Conservation (phyloP, 2,113 vertebrate genomes). For the Erythrocercus mccallii region DNA sequence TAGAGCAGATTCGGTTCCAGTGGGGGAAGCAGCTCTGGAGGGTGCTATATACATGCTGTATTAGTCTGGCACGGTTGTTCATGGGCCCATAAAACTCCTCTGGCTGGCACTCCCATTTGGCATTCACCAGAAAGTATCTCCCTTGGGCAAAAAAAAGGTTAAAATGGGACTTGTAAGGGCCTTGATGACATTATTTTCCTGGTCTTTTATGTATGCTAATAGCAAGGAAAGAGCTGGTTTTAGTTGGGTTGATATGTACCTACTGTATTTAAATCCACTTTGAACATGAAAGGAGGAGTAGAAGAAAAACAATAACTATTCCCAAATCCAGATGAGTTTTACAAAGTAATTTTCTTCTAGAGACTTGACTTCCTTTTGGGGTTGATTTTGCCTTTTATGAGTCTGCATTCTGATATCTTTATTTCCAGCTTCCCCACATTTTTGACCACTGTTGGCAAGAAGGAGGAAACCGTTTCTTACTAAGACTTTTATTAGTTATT, state of each 20-base stretch:
- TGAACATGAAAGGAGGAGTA: neutral
- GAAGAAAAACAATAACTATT: neutral
- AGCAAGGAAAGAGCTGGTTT: neutral
- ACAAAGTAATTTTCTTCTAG: slow-evolving; percentile 30
- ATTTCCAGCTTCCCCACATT: slow-evolving; percentile 30
- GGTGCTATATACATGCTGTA: neutral
- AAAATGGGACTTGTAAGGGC: neutral
- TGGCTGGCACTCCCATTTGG: neutral
- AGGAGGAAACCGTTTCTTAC: slow-evolving; percentile 29
- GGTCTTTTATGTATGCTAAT: neutral
- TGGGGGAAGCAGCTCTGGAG: neutral
- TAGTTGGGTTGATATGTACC: neutral
- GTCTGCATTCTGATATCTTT: slow-evolving; percentile 11
- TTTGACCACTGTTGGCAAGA: neutral
- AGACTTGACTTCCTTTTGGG: neutral
- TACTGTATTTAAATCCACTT: neutral
- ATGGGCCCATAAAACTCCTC: neutral
- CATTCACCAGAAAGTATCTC: neutral
- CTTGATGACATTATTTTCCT: neutral
- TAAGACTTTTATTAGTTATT: slow-evolving; percentile 46
- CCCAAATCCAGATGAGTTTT: slow-evolving; percentile 31
- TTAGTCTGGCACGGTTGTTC: neutral
- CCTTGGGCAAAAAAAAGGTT: neutral
- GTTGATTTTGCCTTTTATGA: slow-evolving; percentile 11
- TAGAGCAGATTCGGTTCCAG: neutral